A percentile compares a stretch with the other conserved stretches of the same genome.
phyloP scores from a whole-genome alignment of 2,113 vertebrate genomes.

The Protobothrops mucrosquamatus region DNA sequence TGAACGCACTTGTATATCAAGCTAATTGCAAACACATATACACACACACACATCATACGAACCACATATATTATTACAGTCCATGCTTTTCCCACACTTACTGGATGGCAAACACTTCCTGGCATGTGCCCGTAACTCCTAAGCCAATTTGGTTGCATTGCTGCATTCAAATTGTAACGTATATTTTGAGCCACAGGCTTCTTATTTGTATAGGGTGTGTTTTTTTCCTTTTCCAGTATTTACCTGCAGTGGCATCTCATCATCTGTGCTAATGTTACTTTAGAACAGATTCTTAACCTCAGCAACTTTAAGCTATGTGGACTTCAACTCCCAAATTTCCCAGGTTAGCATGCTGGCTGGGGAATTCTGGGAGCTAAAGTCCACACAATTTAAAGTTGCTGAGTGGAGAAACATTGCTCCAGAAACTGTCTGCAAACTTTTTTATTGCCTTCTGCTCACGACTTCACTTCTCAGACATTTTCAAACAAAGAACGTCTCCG shows the following conservation, averaged over 20 bases:
- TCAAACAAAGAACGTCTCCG: neutral
- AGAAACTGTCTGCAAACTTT: neutral
- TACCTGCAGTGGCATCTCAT: neutral
- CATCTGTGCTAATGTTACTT: neutral
- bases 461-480: neutral
- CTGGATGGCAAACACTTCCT: neutral
- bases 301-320: neutral
- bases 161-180: neutral
- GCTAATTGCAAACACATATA: neutral
- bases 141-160: neutral
- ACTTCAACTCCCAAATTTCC: neutral
- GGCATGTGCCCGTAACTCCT: neutral
- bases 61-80: neutral
- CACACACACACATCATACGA: neutral
- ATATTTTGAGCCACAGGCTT: neutral
- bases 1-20: neutral
- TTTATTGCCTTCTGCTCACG: neutral
- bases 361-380: neutral
- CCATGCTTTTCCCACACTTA: neutral
- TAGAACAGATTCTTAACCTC: neutral
- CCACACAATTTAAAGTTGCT: neutral
- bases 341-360: neutral
- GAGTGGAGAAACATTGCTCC: neutral
- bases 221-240: neutral
- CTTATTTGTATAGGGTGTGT: neutral